Base-by-base conservation (phyloP, 2,797 vertebrate genomes). In the Cyclura pinguis region DNA sequence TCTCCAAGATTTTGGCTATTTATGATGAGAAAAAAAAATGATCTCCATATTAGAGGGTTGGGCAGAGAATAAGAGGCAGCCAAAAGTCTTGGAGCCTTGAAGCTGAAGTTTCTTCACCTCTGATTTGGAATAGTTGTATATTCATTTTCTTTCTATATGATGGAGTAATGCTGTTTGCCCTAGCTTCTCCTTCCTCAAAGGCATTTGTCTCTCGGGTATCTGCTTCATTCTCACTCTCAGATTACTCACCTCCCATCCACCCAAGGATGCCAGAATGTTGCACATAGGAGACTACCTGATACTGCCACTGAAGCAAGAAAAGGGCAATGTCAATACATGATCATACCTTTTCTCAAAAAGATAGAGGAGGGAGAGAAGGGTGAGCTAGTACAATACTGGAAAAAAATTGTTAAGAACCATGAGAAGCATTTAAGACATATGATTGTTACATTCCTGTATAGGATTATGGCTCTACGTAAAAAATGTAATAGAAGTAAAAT, bases 381-480 rank as follows among this genome's bases (percentile, higher is more conserved):
- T 0, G 24, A 12, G 9, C 32, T 42, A 57, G 18, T 14, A 47
- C 13, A 52, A 27, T 24, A 32, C n/a, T 81, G n/a, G 27, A 77
- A 38, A 74, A 10, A 82, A 57, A 62, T 47, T 76, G n/a, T 38
- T 82, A 35, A 67, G 6, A 47, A 47, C 24, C 32, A 6, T n/a
- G 47, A 52, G 7, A 20, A 22, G 7, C 20, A 69, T 69, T 29
- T 32, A 47, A 57, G 59, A 64, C 8, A 77, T 22, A 50, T 62
- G 38, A 2, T 29, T 72, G 32, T 27, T 84, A 47, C 24, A 74
- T 29, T 20, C 47, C 24, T 69, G 14, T 6, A 69, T 67, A 27
- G 64, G 9, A 8, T 89, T 93, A 24, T 69, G 92, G 87, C 29
- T 84, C 80, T 85, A 52, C n/a, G 67, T 94, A 95, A 94, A 92